phyloP scores from a whole-genome alignment of 2,888 invertebrate genomes.

The Acanthococcus lagerstroemiae region DNA sequence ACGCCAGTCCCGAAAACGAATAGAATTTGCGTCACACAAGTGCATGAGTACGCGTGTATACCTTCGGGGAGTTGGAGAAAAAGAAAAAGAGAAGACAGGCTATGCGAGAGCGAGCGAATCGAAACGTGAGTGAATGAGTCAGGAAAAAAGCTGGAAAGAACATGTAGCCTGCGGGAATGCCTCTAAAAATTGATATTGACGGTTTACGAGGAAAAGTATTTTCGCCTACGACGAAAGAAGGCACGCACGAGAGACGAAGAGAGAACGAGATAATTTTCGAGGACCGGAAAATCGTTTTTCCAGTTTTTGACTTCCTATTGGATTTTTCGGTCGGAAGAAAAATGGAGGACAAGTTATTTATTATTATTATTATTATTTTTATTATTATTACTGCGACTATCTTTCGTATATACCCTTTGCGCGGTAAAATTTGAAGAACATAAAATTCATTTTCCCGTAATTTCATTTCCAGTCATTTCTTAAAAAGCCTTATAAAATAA shows the following conservation, averaged over 20 bases:
- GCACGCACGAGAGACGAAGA: not conserved
- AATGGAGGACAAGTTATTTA: slow-evolving; percentile 18
- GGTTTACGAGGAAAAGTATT: slow-evolving; percentile 21
- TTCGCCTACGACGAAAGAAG: slow-evolving; percentile 3
- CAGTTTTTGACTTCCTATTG: slow-evolving; percentile 24
- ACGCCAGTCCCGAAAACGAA: too few species aligned
- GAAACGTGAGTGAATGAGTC: not conserved
- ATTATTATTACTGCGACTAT: too few species aligned
- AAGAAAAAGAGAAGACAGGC: too few species aligned
- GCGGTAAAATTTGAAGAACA: slow-evolving; percentile 19
- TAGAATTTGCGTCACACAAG: too few species aligned
- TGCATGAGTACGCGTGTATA: too few species aligned
- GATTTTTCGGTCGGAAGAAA: slow-evolving; percentile 16
- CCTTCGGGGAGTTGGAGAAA: too few species aligned
- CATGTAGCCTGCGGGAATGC: slow-evolving; percentile 22
- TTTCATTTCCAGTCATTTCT: slow-evolving; percentile 13
- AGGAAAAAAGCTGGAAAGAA: not conserved
- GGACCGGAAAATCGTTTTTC: slow-evolving; percentile 27
- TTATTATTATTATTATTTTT: too few species aligned
- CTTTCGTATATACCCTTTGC: slow-evolving; percentile 20
- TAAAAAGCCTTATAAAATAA: slow-evolving; percentile 11
- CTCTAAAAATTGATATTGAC: slow-evolving; percentile 28
- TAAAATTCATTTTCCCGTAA: slow-evolving; percentile 26
- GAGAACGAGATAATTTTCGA: slow-evolving; percentile 18
- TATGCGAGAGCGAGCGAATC: not conserved